Percentiles rank a stretch among this genome's conserved stretches.
These are phyloP conservation scores for Metalampra italica DNA, from an alignment of 2,888 invertebrate genomes.

Conservation along the genomic window DNA sequence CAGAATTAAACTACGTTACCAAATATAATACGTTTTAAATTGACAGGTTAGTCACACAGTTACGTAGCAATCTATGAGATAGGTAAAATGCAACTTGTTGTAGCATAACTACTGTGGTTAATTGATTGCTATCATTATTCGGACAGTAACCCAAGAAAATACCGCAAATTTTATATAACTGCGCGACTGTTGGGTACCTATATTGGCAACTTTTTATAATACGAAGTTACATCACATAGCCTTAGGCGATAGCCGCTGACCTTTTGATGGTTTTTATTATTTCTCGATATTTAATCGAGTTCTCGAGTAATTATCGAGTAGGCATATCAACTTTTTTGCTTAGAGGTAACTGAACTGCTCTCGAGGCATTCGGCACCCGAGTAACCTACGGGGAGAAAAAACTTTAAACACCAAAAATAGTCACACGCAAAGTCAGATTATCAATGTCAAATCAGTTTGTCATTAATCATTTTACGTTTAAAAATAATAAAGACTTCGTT, in stretches of 20 bases:
- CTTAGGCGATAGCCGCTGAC: slow-evolving; percentile 23
- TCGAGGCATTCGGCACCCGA: slow-evolving; percentile 3
- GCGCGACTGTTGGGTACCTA: not conserved
- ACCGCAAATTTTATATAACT: slow-evolving; percentile 7
- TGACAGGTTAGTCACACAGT: not conserved
- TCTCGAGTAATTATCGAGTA: slow-evolving; percentile 17
- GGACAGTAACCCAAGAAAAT: slow-evolving; percentile 22
- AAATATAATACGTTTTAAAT: not conserved
- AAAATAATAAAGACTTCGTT: no score
- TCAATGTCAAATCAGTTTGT: not conserved
- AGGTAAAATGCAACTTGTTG: not conserved
- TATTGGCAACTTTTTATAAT: slow-evolving; percentile 9
- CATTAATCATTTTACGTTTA: not conserved
- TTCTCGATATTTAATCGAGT: slow-evolving; percentile 27
- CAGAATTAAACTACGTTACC: not conserved
- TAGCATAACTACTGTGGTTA: not conserved
- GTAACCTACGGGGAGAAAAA: not conserved
- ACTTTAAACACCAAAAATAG: not conserved
- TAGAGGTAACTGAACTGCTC: slow-evolving; percentile 23
- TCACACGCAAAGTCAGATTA: not conserved
- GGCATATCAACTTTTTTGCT: slow-evolving; percentile 9
- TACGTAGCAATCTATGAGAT: not conserved
- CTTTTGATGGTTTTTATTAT: slow-evolving; percentile 25
- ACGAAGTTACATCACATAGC: slow-evolving; percentile 22
- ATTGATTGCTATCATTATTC: slow-evolving; percentile 14